A percentile compares a stretch with the other conserved stretches of the same genome.
These are phyloP conservation scores for Pipistrellus pygmaeus DNA, from an alignment of 2,797 vertebrate genomes.

Conservation along the genomic window DNA sequence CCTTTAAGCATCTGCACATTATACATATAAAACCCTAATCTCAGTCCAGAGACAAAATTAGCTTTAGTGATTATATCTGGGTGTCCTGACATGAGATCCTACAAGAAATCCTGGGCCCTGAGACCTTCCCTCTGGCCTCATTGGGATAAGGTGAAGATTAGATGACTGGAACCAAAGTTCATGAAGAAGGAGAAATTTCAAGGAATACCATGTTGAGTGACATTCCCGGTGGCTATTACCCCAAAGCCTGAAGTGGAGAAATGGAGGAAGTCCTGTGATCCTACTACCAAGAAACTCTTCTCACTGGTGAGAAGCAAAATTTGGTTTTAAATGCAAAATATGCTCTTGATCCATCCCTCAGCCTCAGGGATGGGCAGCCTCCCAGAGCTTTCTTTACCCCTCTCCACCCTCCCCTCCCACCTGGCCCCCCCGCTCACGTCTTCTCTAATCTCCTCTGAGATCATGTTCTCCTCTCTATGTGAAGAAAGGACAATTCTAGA, in stretches of 20 bases:
- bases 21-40: neutral
- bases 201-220: neutral
- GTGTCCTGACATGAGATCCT: neutral
- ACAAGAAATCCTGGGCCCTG: neutral
- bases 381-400: no score
- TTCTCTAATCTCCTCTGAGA: neutral
- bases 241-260: neutral
- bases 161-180: neutral
- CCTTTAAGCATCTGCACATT: neutral
- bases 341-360: neutral
- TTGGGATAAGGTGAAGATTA: neutral
- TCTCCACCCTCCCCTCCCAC: no score
- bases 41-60: neutral
- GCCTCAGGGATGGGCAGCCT: fast-evolving
- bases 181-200: neutral
- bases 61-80: neutral
- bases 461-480: neutral
- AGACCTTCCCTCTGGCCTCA: neutral
- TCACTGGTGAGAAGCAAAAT: neutral
- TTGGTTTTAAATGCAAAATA: neutral
- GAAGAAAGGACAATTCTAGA: neutral
- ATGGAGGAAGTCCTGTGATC: neutral
- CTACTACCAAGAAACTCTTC: neutral
- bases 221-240: neutral
- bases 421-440: no score